These are phyloP conservation scores for Petromus typicus DNA, from an alignment of 2,113 vertebrate species.

Conservation along the genomic window DNA sequence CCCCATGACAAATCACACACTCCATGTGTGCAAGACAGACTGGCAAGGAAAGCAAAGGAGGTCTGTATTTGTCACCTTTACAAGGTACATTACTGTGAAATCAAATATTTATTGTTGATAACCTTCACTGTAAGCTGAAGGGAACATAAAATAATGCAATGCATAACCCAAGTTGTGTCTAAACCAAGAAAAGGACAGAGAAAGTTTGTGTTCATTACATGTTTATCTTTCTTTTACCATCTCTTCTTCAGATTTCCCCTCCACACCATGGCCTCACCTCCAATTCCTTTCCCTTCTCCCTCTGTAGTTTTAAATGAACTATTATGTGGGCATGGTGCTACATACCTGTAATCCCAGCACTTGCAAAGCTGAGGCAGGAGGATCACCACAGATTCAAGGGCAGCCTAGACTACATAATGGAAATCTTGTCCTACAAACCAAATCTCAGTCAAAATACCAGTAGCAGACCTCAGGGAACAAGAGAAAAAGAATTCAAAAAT, in stretches of 20 bases:
- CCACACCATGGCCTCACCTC: neutral
- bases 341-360: neutral
- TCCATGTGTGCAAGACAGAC: neutral
- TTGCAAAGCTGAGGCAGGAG: neutral
- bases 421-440: neutral
- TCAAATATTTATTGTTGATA: neutral
- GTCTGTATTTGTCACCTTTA: neutral
- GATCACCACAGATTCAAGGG: neutral
- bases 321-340: neutral
- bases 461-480: no score
- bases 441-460: neutral
- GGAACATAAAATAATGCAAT: neutral
- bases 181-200: neutral
- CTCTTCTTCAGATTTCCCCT: neutral
- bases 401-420: neutral
- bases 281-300: neutral
- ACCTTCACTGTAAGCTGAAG: neutral
- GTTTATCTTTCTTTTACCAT: neutral
- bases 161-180: neutral
- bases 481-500: no score
- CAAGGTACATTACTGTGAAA: slow-evolving; percentile 7
- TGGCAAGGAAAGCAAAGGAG: neutral
- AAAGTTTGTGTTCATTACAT: neutral
- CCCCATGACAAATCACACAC: neutral
- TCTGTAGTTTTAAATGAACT: neutral